These are phyloP conservation scores for Zaprionus tsacasi DNA, from an alignment of 1,140 invertebrate genomes.

Conservation along the genomic window DNA sequence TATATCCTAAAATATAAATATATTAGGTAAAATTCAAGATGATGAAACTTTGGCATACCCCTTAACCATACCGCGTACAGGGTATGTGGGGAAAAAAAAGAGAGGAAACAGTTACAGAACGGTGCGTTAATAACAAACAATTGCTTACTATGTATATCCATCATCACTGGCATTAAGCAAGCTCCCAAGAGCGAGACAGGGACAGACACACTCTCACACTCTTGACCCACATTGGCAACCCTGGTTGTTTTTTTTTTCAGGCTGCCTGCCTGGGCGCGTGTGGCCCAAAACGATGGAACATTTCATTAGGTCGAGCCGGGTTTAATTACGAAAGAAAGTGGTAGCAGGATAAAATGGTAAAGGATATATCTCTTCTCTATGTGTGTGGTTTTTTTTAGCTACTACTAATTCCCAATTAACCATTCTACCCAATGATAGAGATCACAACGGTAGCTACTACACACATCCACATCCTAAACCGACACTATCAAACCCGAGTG, in stretches of 20 bases:
- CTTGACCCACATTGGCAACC: slow-evolving; percentile 55
- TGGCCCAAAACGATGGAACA: slow-evolving; percentile 20
- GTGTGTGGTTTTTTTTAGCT: slow-evolving; percentile 11
- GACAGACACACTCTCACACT: not conserved
- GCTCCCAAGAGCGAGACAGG: not conserved
- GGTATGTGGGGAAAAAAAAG: slow-evolving; percentile 4
- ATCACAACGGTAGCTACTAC: slow-evolving; percentile 3
- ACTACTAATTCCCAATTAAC: slow-evolving; percentile 37
- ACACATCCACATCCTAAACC: slow-evolving; percentile 15
- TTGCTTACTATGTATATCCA: slow-evolving; percentile 73
- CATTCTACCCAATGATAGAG: slow-evolving; percentile 28
- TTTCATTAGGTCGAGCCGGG: slow-evolving; percentile 47
- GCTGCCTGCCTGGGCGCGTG: not conserved
- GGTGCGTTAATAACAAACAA: slow-evolving; percentile 73
- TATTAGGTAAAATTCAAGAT: too few relatives aligned
- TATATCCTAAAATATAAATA: too few relatives aligned
- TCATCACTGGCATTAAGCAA: slow-evolving; percentile 57
- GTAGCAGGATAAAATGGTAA: slow-evolving; percentile 30
- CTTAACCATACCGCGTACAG: not conserved
- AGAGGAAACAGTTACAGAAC: slow-evolving; percentile 66
- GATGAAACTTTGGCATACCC: too few relatives aligned
- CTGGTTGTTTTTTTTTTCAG: not conserved
- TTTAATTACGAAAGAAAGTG: slow-evolving; percentile 35
- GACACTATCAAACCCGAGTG: not conserved
- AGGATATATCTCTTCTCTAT: not conserved